These are phyloP conservation scores for Hemiscyllium ocellatum DNA, from an alignment of 2,113 vertebrate species.

Conservation along the genomic window DNA sequence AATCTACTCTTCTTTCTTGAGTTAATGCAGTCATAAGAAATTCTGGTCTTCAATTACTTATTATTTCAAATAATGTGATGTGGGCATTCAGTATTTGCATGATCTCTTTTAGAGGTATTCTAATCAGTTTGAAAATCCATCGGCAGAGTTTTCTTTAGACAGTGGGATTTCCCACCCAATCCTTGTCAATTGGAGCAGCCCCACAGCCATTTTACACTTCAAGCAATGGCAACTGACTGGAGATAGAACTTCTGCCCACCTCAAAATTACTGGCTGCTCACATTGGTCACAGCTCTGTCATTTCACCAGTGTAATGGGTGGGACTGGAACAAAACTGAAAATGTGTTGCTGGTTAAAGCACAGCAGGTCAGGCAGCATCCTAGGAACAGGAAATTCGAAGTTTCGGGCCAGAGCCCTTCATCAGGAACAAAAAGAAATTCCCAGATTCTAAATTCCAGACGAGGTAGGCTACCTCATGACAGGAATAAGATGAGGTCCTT, in stretches of 20 bases:
- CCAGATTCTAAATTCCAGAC: no score
- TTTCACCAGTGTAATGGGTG: background rate
- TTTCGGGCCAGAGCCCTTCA: no score
- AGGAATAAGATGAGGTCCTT: no score
- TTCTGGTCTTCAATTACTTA: background rate
- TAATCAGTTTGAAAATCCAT: background rate
- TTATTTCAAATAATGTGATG: background rate
- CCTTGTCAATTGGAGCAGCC: background rate
- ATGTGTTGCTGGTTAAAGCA: no score
- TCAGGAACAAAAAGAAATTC: background rate
- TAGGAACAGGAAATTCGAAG: no score
- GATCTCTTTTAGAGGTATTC: background rate
- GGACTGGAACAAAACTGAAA: background rate
- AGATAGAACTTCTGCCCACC: background rate
- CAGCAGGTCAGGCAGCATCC: no score
- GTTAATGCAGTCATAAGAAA: background rate
- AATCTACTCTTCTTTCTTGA: background rate
- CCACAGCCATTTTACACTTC: background rate
- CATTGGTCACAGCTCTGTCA: background rate
- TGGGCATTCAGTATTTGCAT: background rate
- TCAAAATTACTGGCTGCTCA: background rate
- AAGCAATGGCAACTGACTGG: background rate
- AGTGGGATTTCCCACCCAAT: background rate
- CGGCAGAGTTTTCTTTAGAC: background rate
- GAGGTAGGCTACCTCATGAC: no score